A percentile compares a stretch with the other conserved stretches of the same genome.
Conservation (phyloP, 92 coral and sea anemone genomes). For the Siderastrea radians region DNA sequence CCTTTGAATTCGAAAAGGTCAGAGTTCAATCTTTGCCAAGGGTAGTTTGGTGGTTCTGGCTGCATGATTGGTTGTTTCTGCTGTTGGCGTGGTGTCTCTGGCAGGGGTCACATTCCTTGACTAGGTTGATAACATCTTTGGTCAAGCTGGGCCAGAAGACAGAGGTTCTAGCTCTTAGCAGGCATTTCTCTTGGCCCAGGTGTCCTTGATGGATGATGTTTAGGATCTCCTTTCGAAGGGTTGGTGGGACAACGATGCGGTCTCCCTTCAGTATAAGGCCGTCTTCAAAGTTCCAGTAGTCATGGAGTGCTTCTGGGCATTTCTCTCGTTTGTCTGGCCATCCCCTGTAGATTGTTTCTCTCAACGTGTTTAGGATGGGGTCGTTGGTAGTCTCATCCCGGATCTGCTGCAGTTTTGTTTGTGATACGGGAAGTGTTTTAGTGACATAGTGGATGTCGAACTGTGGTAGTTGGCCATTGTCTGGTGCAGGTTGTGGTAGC, state of each 20-base stretch:
- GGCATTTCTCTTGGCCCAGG: conserved; percentile 20
- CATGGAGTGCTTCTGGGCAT: conserved; percentile 14
- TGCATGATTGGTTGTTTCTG: too few species aligned
- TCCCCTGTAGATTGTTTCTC: too few species aligned
- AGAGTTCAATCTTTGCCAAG: conserved; percentile 65
- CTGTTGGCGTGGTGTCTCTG: conserved; percentile 51
- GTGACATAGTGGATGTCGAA: background rate
- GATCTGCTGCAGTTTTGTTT: conserved; percentile 43
- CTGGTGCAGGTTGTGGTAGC: conserved; percentile 24
- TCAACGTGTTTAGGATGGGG: too few species aligned
- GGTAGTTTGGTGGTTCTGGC: conserved; percentile 19
- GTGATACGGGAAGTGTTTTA: conserved; percentile 39
- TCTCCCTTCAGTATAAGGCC: conserved; percentile 49
- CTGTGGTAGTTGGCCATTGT: background rate
- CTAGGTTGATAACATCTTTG: conserved; percentile 47
- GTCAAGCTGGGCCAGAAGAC: conserved; percentile 71
- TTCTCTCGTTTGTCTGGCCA: too few species aligned
- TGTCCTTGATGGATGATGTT: conserved; percentile 61
- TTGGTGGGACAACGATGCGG: conserved; percentile 44
- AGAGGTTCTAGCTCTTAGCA: too few species aligned
- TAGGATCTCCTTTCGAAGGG: conserved; percentile 47
- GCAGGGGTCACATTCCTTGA: conserved; percentile 57
- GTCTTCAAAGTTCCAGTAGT: conserved; percentile 81
- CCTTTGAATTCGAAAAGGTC: conserved; percentile 63
- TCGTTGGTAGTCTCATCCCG: too few species aligned